Conservation (phyloP, 2,113 vertebrate genomes). For the Datnioides undecimradiatus region DNA sequence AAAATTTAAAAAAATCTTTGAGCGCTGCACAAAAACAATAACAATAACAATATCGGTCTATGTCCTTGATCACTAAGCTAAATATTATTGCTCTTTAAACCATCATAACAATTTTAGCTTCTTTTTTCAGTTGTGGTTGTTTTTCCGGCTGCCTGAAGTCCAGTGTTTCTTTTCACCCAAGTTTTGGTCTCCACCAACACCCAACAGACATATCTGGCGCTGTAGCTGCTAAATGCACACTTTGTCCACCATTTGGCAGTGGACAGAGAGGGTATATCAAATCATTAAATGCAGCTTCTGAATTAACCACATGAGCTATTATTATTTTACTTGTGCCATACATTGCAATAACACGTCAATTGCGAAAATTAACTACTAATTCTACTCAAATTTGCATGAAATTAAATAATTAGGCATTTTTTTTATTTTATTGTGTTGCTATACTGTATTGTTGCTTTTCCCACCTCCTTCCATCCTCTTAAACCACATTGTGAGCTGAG, state of each 20-base stretch:
- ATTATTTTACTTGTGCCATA: not conserved
- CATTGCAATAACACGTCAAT: too few species aligned
- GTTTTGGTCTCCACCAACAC: not conserved
- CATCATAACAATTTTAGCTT: not conserved
- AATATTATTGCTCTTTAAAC: not conserved
- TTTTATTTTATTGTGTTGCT: not conserved
- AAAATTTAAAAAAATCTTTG: too few species aligned
- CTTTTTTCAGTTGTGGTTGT: not conserved
- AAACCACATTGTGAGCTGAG: conserved; percentile 31
- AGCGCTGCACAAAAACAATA: not conserved
- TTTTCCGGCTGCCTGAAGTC: not conserved
- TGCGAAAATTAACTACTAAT: not conserved
- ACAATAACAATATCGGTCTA: not conserved
- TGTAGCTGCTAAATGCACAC: not conserved
- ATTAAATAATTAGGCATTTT: not conserved
- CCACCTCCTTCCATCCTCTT: conserved; percentile 23
- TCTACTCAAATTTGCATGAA: not conserved
- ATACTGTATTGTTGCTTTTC: conserved; percentile 33
- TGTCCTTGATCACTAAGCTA: not conserved
- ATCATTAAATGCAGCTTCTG: not conserved
- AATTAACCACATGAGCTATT: not conserved
- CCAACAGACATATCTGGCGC: not conserved
- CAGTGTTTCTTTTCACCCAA: too few species aligned
- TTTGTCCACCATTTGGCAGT: not conserved
- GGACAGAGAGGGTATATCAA: not conserved